Base-by-base conservation (phyloP, 1,140 invertebrate genomes). In the Zophobas morio region DNA sequence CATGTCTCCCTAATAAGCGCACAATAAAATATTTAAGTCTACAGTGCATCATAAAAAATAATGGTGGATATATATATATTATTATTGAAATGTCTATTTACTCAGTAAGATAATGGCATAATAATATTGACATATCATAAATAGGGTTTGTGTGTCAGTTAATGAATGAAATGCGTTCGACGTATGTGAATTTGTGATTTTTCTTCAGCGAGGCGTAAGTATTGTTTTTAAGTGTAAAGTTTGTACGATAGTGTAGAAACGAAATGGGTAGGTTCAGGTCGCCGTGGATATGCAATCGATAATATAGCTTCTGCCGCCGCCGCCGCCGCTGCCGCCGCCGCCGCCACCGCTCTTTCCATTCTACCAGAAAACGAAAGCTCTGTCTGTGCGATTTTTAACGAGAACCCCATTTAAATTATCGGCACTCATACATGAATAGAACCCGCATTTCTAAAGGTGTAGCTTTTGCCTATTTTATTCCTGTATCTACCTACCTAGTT, bases 251-350 rank as follows among this genome's bases (percentile, higher is more conserved):
- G 36, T 63, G 57, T 63, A 63, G 47, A 72, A 73, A 54, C 49
- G 49, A 54, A 73, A 54, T 73, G 49, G 71, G 71, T 73, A 73
- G 39, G 71, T 73, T 73, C 71, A 73, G 71, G 71, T 73, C 71
- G 71, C 49, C 71, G 71, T 73, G 71, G 49, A 54, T 73, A 73
- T 73, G 71, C 71, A 73, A 73, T 73, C 71, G 71, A 73, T 73
- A 73, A 73, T 56, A 73, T 73, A 73, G 71, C 71, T 73, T 73
- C 71, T 73, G 71, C 71, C 39, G 34, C 71, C 54, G 49, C 20
- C 71, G 40, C 60, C 37, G 39, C 60, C 8, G 8, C 56, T 36
- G 35, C 56, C 60, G 39, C 36, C 36, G 6, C 39, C 47, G 47
- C 47, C 70, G 70, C 39, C 37, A 40, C 40, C 53, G 53, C 32